These are phyloP conservation scores for Telmatochromis bifrenatus DNA, from an alignment of 2,113 vertebrate genomes.

Conservation along the genomic window DNA sequence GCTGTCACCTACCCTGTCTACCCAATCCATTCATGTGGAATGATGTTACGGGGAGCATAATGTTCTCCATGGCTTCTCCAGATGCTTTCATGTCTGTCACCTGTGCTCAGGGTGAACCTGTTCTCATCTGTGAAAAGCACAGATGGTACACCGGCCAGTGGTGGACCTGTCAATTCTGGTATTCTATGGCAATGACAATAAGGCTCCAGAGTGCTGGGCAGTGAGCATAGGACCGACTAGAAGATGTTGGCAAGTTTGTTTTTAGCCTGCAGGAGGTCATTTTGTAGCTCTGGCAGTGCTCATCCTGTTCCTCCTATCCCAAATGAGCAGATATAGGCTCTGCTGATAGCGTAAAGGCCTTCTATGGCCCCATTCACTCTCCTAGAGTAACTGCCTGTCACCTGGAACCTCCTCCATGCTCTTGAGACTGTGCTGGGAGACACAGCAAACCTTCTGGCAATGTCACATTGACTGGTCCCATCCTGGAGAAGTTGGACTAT, in stretches of 20 bases:
- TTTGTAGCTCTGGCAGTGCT: background rate
- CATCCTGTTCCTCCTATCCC: background rate
- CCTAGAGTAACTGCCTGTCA: background rate
- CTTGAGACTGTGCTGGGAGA: background rate
- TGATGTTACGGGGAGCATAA: background rate
- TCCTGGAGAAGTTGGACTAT: background rate
- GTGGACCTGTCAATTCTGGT: background rate
- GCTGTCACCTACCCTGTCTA: background rate
- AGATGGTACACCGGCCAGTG: background rate
- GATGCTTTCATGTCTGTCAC: background rate
- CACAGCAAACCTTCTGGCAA: background rate
- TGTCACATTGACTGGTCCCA: background rate
- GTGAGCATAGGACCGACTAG: background rate
- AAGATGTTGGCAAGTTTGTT: background rate
- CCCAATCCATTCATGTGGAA: background rate
- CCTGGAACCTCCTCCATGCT: background rate
- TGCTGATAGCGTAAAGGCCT: background rate
- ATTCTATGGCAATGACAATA: background rate
- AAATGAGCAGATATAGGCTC: background rate
- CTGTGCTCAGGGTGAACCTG: background rate
- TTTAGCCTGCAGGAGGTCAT: background rate
- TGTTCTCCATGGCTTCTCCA: background rate
- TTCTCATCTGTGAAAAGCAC: background rate
- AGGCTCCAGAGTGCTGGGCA: background rate
- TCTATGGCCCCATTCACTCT: background rate